Conservation (phyloP, 2,797 vertebrate genomes). For the Coccyzus lansbergi region DNA sequence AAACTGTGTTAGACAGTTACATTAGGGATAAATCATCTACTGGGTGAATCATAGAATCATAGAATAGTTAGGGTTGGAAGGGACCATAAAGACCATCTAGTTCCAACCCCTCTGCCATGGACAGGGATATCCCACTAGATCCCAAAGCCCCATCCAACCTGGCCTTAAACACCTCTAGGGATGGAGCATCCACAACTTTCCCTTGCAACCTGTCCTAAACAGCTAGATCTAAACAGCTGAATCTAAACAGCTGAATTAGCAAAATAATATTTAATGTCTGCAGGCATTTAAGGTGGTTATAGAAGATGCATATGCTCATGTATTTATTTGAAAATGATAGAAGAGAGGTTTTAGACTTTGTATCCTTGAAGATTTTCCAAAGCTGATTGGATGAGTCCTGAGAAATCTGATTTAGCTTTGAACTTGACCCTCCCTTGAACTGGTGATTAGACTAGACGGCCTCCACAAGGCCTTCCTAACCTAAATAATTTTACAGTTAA, state of each 20-base stretch:
- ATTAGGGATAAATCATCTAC: background rate
- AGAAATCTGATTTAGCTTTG: background rate
- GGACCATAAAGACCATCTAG: no score
- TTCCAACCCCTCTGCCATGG: no score
- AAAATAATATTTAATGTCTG: background rate
- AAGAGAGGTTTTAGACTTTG: background rate
- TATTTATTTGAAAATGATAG: background rate
- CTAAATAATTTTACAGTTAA: background rate
- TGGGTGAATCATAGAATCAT: no score
- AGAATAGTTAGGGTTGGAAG: no score
- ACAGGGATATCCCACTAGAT: no score
- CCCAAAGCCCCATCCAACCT: no score
- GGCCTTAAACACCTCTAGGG: no score
- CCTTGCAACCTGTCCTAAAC: no score
- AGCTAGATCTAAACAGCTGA: no score
- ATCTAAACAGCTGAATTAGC: background rate
- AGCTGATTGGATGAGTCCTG: background rate
- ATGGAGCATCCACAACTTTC: no score
- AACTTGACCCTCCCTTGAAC: background rate
- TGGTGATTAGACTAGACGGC: background rate
- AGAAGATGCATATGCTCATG: background rate
- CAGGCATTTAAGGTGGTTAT: background rate
- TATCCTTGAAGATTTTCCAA: background rate
- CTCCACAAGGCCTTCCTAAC: background rate
- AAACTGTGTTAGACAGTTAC: background rate